phyloP scores from a whole-genome alignment of 2,797 vertebrate genomes.

The Sarcoramphus papa region DNA sequence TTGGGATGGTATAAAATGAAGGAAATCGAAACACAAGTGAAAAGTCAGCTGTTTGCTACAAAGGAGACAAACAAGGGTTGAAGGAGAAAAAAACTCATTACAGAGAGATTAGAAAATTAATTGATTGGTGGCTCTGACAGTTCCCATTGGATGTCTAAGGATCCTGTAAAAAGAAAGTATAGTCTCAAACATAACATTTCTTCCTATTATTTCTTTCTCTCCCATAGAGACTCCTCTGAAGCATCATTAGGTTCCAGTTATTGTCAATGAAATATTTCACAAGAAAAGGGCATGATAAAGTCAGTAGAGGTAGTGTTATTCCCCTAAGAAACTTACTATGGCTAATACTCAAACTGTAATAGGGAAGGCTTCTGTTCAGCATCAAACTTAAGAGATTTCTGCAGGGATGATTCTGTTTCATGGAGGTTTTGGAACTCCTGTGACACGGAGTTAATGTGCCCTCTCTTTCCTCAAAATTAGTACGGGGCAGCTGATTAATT shows the following conservation, averaged over 20 bases:
- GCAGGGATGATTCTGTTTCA: not conserved
- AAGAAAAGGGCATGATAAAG: slow-evolving; percentile 41
- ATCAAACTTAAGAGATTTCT: not conserved
- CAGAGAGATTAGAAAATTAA: slow-evolving; percentile 54
- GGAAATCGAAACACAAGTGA: not conserved
- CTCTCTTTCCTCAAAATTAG: not conserved
- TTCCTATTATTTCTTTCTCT: slow-evolving; percentile 35
- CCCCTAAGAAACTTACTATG: not conserved
- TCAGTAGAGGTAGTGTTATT: not conserved
- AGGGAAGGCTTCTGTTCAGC: not conserved
- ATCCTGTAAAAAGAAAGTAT: slow-evolving; percentile 13
- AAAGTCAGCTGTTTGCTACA: slow-evolving; percentile 54
- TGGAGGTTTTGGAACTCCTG: not conserved
- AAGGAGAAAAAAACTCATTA: slow-evolving; percentile 42
- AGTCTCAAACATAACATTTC: slow-evolving; percentile 29
- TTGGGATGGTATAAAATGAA: not conserved
- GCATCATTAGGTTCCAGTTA: slow-evolving; percentile 59
- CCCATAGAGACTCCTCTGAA: slow-evolving; percentile 9
- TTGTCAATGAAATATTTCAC: slow-evolving; percentile 44
- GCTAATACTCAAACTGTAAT: not conserved
- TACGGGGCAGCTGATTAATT: not conserved
- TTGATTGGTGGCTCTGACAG: slow-evolving; percentile 41
- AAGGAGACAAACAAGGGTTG: slow-evolving; percentile 32
- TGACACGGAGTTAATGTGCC: not conserved
- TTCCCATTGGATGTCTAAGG: slow-evolving; percentile 44